Percentiles rank a stretch among this genome's conserved stretches.
Conservation (phyloP, 2,113 vertebrate genomes). For the Oceanodroma tethys region DNA sequence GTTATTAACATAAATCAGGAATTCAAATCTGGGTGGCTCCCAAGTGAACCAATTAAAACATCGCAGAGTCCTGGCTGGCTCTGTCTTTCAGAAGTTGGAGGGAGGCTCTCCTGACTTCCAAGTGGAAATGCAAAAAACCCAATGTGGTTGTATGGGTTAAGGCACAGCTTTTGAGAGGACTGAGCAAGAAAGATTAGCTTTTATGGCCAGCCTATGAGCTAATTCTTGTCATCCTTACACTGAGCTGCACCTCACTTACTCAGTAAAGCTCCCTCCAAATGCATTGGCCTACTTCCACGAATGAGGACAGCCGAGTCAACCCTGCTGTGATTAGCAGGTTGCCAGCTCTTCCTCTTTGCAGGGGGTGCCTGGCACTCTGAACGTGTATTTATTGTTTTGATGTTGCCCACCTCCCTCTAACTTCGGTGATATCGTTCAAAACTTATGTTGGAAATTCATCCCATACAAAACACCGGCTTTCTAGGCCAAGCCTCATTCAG, state of each 20-base stretch:
- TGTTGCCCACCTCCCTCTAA: not conserved
- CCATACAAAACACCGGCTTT: not conserved
- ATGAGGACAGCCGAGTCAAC: not conserved
- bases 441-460: accelerated
- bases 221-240: not conserved
- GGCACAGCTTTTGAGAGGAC: not conserved
- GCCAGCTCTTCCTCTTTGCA: not conserved
- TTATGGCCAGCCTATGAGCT: not conserved
- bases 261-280: not conserved
- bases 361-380: not conserved
- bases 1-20: conserved; percentile 60
- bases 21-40: conserved; percentile 54
- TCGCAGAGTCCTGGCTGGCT: not conserved
- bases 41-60: conserved; percentile 67
- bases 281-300: not conserved
- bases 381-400: not conserved
- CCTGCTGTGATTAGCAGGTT: not conserved
- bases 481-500: not conserved
- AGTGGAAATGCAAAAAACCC: not conserved
- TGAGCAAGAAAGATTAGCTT: not conserved
- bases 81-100: not conserved
- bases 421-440: not conserved
- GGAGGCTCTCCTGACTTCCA: not conserved
- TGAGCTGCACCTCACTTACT: not conserved
- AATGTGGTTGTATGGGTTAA: not conserved